Conservation (phyloP, 2,797 vertebrate species). For the Scyliorhinus canicula region DNA sequence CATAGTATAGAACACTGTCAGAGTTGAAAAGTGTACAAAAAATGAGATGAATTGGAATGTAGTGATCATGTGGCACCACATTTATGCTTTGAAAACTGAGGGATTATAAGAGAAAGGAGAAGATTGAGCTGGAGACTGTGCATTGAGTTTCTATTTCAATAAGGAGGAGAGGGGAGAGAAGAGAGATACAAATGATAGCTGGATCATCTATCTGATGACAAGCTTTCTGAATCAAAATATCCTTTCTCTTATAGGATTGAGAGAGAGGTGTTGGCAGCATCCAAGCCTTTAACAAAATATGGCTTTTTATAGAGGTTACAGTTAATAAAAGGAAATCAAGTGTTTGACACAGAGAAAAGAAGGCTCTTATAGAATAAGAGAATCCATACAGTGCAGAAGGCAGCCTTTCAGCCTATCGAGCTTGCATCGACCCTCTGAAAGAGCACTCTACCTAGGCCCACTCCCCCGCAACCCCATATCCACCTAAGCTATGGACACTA, state of each 20-base stretch:
- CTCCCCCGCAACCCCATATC: too few relatives aligned
- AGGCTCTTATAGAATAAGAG: too few relatives aligned
- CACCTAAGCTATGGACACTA: too few relatives aligned
- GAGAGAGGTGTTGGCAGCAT: neutral
- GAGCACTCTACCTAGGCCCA: too few relatives aligned
- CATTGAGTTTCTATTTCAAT: neutral
- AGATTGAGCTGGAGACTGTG: neutral
- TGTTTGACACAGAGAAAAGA: neutral
- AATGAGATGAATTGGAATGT: neutral
- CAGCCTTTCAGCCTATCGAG: too few relatives aligned
- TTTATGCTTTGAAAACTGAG: neutral
- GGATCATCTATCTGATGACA: neutral
- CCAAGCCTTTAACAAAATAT: neutral
- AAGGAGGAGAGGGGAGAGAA: neutral
- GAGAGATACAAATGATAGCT: neutral
- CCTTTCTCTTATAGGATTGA: neutral
- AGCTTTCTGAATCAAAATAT: neutral
- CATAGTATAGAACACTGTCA: neutral
- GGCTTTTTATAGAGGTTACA: neutral
- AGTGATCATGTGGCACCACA: neutral
- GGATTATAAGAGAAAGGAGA: neutral
- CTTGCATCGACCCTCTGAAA: too few relatives aligned
- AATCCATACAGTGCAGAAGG: too few relatives aligned
- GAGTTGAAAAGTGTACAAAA: neutral
- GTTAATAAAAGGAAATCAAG: neutral